phyloP scores from a whole-genome alignment of 2,797 vertebrate genomes.

The Okamejei kenojei region DNA sequence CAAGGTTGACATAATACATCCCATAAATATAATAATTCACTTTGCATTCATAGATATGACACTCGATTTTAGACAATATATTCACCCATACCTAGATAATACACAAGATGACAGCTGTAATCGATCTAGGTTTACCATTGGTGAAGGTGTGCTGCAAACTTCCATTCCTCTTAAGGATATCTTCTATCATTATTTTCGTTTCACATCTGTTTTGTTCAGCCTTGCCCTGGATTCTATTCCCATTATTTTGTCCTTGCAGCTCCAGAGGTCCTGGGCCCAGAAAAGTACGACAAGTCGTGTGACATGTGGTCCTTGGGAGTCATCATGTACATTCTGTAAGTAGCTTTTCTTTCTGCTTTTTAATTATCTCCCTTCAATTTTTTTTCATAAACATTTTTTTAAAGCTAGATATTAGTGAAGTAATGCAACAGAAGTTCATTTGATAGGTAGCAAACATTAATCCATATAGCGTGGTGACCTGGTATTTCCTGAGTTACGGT shows the following conservation, averaged over 20 bases:
- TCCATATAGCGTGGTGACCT: background rate
- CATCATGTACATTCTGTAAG: slow-evolving; percentile 98
- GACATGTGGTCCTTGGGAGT: slow-evolving; percentile 99
- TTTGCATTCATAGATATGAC: background rate
- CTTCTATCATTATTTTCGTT: background rate
- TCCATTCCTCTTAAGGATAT: background rate
- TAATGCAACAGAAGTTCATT: background rate
- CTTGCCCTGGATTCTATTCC: background rate
- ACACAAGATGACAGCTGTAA: background rate
- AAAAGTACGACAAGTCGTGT: slow-evolving; percentile 98
- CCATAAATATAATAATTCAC: background rate
- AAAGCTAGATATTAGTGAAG: too few relatives aligned
- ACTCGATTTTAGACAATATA: background rate
- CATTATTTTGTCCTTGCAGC: slow-evolving; percentile 56
- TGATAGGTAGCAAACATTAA: background rate
- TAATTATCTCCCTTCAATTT: background rate
- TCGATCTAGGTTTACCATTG: background rate
- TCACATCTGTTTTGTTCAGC: background rate
- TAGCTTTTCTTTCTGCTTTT: slow-evolving; percentile 44
- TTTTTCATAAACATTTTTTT: background rate
- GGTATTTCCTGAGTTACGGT: background rate
- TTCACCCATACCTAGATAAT: background rate
- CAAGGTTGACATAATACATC: background rate
- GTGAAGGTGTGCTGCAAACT: background rate
- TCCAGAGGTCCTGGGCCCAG: slow-evolving; percentile 92